Percentiles rank a stretch among this genome's conserved stretches.
Evolutionary conservation across 2,888 invertebrate species (phyloP).

Genomic region (Tromatobia lineatoria): DNA sequence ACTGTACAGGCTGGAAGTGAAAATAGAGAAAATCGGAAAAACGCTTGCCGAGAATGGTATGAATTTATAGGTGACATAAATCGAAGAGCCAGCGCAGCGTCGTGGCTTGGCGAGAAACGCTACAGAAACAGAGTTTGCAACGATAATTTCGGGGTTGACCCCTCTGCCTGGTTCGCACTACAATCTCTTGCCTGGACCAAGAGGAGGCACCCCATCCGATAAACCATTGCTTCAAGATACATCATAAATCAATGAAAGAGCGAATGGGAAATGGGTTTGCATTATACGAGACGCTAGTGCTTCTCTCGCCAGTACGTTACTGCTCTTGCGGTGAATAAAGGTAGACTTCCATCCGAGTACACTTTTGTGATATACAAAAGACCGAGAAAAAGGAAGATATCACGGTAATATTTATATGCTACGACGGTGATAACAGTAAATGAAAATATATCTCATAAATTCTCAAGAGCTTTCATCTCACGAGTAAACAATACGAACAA

Average conservation of each 20-base stretch:
- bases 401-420: conserved; percentile 18
- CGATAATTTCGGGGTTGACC: conserved; percentile 77
- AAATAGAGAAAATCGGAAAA: conserved; percentile 78
- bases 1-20: conserved; percentile 46
- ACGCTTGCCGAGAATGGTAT: conserved; percentile 79
- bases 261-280: conserved; percentile 67
- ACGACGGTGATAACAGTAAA: conserved; percentile 45
- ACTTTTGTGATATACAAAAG: conserved; percentile 38
- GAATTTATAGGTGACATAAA: conserved; percentile 84
- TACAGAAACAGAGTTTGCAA: conserved; percentile 66
- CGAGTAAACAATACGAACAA: conserved; percentile 7
- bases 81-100: conserved; percentile 74
- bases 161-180: conserved; percentile 70
- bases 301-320: conserved; percentile 3
- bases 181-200: conserved; percentile 68
- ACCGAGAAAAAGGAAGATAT: conserved; percentile 22
- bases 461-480: conserved; percentile 1
- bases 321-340: conserved; percentile 1
- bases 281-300: conserved; percentile 45
- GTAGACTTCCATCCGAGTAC: neutral
- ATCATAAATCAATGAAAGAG: conserved; percentile 66
- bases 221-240: conserved; percentile 60
- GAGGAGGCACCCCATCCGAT: conserved; percentile 64
- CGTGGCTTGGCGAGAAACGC: conserved; percentile 57
- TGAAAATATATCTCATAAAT: conserved; percentile 36